Conservation (phyloP, 2,888 invertebrate genomes). For the Drosophila stalkeri region DNA sequence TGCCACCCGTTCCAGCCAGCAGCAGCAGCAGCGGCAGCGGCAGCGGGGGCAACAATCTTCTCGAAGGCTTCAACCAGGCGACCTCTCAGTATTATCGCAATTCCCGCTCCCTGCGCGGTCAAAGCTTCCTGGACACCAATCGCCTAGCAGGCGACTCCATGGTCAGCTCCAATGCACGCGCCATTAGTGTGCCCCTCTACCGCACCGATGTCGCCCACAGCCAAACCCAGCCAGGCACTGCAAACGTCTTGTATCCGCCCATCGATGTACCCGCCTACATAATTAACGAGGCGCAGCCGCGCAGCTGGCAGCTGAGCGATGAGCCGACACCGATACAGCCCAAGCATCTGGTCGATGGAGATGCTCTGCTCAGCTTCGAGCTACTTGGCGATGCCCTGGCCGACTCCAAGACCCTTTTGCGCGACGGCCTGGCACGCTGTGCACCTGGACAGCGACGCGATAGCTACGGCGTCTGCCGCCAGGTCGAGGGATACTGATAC, state of each 20-base stretch:
- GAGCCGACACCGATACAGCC: conserved; percentile 66
- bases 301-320: conserved; percentile 73
- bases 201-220: conserved; percentile 65
- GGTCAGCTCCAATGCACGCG: conserved; percentile 37
- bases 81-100: conserved; percentile 74
- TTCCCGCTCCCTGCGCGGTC: conserved; percentile 75
- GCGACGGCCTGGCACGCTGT: conserved; percentile 89
- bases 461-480: conserved; percentile 88
- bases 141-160: conserved; percentile 44
- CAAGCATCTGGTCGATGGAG: conserved; percentile 75
- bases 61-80: conserved; percentile 69
- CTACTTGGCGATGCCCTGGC: conserved; percentile 63
- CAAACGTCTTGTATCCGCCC: conserved; percentile 75
- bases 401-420: conserved; percentile 86
- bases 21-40: conserved; percentile 30
- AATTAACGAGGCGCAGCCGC: conserved; percentile 58
- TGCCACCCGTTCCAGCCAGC: conserved; percentile 72
- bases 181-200: conserved; percentile 72
- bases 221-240: conserved; percentile 32
- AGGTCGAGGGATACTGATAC: conserved; percentile 84
- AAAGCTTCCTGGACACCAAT: conserved; percentile 75
- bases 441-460: conserved; percentile 90
- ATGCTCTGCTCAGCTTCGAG: conserved; percentile 72
- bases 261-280: conserved; percentile 74
- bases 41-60: conserved; percentile 49